A percentile compares a stretch with the other conserved stretches of the same genome.
These are phyloP conservation scores for Drosophila repletoides DNA, from an alignment of 1,140 invertebrate genomes.

Conservation along the genomic window DNA sequence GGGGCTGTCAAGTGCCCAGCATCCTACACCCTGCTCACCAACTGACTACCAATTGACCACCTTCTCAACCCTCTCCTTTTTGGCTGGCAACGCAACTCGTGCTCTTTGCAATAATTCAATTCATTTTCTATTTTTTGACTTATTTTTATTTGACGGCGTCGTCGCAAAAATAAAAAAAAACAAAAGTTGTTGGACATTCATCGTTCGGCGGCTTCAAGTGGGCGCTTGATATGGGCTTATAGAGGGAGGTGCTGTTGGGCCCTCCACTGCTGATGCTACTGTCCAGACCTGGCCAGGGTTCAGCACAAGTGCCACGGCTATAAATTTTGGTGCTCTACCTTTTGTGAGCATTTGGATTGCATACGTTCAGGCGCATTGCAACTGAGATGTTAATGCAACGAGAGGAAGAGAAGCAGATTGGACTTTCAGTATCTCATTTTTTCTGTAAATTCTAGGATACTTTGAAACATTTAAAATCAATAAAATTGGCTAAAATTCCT, in stretches of 20 bases:
- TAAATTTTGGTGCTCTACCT: conserved; percentile 46
- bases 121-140: conserved; percentile 79
- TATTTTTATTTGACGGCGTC: conserved; percentile 71
- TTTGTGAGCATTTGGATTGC: conserved; percentile 42
- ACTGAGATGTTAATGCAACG: conserved; percentile 5
- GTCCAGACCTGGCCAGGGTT: neutral
- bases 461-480: no score
- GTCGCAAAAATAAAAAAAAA: conserved; percentile 41
- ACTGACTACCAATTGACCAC: neutral
- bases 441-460: no score
- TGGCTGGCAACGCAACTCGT: conserved; percentile 27
- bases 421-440: neutral
- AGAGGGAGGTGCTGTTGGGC: neutral
- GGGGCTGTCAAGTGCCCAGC: conserved; percentile 73
- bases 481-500: no score
- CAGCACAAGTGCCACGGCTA: conserved; percentile 5
- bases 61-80: neutral
- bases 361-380: conserved; percentile 22
- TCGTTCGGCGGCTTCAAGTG: conserved; percentile 57
- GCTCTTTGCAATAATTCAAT: conserved; percentile 80
- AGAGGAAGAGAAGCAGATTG: neutral
- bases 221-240: conserved; percentile 14
- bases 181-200: conserved; percentile 55
- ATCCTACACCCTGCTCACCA: conserved; percentile 2
- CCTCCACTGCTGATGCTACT: conserved; percentile 9